Conservation (phyloP, 2,113 vertebrate genomes). For the Romanogobio albipinnatus region DNA sequence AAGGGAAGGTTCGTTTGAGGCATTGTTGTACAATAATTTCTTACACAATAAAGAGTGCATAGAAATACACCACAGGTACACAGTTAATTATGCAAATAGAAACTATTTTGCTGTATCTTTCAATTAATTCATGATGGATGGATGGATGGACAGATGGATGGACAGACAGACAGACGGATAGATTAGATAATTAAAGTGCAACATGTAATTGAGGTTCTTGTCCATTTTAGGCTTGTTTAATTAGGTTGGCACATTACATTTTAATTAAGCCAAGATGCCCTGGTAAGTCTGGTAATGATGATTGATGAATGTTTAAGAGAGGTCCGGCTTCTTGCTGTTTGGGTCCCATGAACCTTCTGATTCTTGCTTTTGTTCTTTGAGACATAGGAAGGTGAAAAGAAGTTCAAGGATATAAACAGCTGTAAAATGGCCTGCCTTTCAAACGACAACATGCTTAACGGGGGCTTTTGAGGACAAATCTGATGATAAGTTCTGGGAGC, state of each 20-base stretch:
- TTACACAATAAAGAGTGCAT: background rate
- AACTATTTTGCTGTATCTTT: background rate
- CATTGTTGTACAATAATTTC: background rate
- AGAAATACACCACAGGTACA: background rate
- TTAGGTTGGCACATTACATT: conserved; percentile 62
- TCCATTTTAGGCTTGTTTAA: conserved; percentile 64
- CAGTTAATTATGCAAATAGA: background rate
- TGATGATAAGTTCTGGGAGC: background rate
- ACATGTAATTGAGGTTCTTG: conserved; percentile 74
- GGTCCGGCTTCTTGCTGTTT: background rate
- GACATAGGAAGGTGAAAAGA: background rate
- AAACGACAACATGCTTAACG: background rate
- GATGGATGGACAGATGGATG: too few relatives aligned
- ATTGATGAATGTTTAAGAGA: conserved; percentile 60
- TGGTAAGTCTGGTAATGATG: conserved; percentile 53
- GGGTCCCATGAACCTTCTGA: background rate
- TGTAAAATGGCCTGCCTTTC: background rate
- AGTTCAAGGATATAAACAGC: background rate
- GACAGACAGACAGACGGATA: background rate
- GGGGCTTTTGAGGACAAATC: background rate
- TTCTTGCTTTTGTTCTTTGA: conserved; percentile 51
- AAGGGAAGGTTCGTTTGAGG: background rate
- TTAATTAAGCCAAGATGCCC: conserved; percentile 58
- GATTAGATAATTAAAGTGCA: conserved; percentile 64
- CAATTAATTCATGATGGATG: background rate